These are phyloP conservation scores for Thumatha senex DNA, from an alignment of 2,888 invertebrate genomes.

Conservation along the genomic window DNA sequence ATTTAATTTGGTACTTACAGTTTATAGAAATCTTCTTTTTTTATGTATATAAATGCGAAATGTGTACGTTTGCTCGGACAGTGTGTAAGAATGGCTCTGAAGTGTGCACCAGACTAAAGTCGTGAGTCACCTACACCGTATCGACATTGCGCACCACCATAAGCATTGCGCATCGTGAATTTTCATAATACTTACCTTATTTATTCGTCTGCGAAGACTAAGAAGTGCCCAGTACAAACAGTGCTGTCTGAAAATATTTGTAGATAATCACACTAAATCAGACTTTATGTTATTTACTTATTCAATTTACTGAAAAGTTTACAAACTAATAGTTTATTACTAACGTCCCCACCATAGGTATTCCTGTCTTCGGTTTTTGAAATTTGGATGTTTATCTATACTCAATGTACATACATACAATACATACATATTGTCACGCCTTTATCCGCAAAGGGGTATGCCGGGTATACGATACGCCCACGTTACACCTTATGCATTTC, in stretches of 20 bases:
- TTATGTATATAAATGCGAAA: slow-evolving; percentile 33
- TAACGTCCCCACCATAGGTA: too few relatives aligned
- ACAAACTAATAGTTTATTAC: too few relatives aligned
- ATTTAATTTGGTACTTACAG: slow-evolving; percentile 32
- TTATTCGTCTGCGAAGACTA: not conserved
- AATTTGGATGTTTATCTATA: too few relatives aligned
- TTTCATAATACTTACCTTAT: not conserved
- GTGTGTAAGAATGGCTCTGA: slow-evolving; percentile 45
- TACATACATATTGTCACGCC: too few relatives aligned
- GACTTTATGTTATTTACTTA: too few relatives aligned
- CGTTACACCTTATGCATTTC: too few relatives aligned
- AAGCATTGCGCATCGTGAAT: slow-evolving; percentile 33
- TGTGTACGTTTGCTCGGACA: slow-evolving; percentile 48
- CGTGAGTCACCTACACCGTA: slow-evolving; percentile 46
- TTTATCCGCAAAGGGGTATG: too few relatives aligned
- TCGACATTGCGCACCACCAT: slow-evolving; percentile 39
- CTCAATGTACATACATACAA: too few relatives aligned
- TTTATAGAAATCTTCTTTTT: slow-evolving; percentile 10
- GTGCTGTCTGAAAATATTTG: not conserved
- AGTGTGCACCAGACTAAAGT: slow-evolving; percentile 28
- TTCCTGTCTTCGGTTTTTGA: too few relatives aligned
- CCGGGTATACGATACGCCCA: too few relatives aligned
- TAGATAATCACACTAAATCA: too few relatives aligned
- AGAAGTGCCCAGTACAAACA: not conserved
- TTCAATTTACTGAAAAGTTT: too few relatives aligned